Evolutionary conservation across 2,888 invertebrate genomes (phyloP).

Genomic region (Stenodema calcarata): DNA sequence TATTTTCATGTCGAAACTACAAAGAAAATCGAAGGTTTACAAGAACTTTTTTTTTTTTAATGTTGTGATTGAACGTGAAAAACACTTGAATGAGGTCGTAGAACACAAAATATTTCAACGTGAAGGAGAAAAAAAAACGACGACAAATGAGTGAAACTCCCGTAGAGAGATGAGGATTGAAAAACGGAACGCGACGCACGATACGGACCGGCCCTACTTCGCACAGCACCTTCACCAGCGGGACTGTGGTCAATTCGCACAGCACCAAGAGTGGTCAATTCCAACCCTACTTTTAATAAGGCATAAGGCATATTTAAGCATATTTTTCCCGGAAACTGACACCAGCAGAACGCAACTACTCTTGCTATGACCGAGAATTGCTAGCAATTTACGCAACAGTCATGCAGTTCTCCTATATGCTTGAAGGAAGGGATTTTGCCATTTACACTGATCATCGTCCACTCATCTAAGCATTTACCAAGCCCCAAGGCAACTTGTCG

Average conservation of each 20-base stretch:
- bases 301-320: too few relatives aligned
- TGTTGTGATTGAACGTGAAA: not conserved
- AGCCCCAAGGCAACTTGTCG: conserved; percentile 43
- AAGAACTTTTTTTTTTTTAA: too few relatives aligned
- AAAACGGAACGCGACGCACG: not conserved
- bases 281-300: too few relatives aligned
- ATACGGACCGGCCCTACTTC: not conserved
- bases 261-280: too few relatives aligned
- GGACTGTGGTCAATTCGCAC: too few relatives aligned
- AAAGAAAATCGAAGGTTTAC: too few relatives aligned
- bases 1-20: too few relatives aligned
- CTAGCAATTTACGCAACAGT: conserved; percentile 21
- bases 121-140: not conserved
- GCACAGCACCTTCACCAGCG: conserved; percentile 5
- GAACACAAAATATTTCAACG: not conserved
- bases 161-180: not conserved
- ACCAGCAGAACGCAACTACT: conserved; percentile 60
- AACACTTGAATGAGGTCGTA: not conserved
- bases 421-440: not conserved
- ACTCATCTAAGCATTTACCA: conserved; percentile 4
- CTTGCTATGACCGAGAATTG: conserved; percentile 61
- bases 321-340: conserved; percentile 55
- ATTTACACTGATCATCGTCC: conserved; percentile 25
- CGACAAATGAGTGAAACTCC: not conserved
- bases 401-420: not conserved